Evolutionary conservation across 1,140 invertebrate genomes (phyloP).

Genomic region (Phymorhynchus buccinoides): DNA sequence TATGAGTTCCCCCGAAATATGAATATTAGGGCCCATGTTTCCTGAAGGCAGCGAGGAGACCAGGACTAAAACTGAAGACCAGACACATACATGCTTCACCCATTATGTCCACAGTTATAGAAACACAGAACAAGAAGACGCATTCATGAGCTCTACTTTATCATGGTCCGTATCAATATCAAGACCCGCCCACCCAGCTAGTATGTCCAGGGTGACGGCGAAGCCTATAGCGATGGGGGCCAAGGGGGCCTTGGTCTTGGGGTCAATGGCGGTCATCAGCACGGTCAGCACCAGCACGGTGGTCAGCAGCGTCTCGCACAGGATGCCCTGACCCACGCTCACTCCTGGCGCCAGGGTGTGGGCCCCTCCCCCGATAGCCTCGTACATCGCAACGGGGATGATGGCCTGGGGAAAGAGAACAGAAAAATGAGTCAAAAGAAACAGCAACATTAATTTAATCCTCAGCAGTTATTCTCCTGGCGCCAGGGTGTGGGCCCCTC

Average conservation of each 20-base stretch:
- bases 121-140: too few relatives aligned
- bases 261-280: constrained; percentile 64
- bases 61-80: too few relatives aligned
- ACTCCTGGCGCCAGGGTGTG: constrained; percentile 39
- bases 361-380: constrained; percentile 49
- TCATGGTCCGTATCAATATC: too few relatives aligned
- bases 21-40: too few relatives aligned
- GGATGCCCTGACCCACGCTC: constrained; percentile 55
- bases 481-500: constrained; percentile 47
- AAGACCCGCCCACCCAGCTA: constrained; percentile 64
- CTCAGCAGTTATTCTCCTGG: neutral
- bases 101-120: too few relatives aligned
- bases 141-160: too few relatives aligned
- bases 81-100: too few relatives aligned
- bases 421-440: too few relatives aligned
- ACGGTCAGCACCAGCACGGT: constrained; percentile 66
- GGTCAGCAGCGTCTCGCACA: constrained; percentile 68
- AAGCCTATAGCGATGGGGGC: constrained; percentile 71
- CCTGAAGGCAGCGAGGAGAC: too few relatives aligned
- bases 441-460: too few relatives aligned
- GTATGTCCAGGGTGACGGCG: constrained; percentile 64
- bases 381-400: constrained; percentile 43
- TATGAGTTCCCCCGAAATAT: too few relatives aligned
- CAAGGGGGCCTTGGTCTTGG: constrained; percentile 52
- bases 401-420: constrained; percentile 52